A percentile compares a stretch with the other conserved stretches of the same genome.
Evolutionary conservation across 2,888 invertebrate genomes (phyloP).

Genomic region (Agrochola circellaris): DNA sequence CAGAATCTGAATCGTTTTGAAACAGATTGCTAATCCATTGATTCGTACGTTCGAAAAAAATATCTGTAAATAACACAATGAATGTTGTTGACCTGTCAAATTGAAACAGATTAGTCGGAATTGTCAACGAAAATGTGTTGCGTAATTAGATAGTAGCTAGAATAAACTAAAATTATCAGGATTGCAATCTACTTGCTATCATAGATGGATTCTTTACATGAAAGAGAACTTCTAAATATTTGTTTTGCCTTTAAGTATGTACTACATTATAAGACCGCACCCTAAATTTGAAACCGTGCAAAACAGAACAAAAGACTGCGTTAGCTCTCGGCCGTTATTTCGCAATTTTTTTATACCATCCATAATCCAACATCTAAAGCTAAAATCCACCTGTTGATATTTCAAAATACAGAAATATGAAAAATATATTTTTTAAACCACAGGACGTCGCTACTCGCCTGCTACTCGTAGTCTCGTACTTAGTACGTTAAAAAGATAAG

Average conservation of each 20-base stretch:
- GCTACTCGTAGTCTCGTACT: background rate
- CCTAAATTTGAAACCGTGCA: background rate
- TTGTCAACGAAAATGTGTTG: too few species aligned
- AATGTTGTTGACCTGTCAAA: too few species aligned
- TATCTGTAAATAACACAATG: too few species aligned
- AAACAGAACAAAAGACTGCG: slow-evolving; percentile 11
- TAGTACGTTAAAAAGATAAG: background rate
- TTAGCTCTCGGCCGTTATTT: slow-evolving; percentile 13
- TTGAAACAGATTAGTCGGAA: too few species aligned
- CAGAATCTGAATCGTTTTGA: too few species aligned
- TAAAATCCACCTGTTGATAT: slow-evolving; percentile 35
- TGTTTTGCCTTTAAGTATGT: background rate
- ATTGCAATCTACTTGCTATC: background rate
- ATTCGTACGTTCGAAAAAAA: too few species aligned
- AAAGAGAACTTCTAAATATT: background rate
- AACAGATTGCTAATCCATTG: too few species aligned
- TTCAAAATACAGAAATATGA: slow-evolving; percentile 9
- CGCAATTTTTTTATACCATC: slow-evolving; percentile 13
- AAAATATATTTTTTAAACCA: background rate
- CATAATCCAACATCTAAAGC: slow-evolving; percentile 29
- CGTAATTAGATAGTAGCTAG: too few species aligned
- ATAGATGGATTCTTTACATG: background rate
- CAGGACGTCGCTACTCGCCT: background rate
- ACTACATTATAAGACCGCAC: background rate
- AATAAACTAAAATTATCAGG: background rate